Base-by-base conservation (phyloP, 2,888 invertebrate species). In the Athrips mouffetella region DNA sequence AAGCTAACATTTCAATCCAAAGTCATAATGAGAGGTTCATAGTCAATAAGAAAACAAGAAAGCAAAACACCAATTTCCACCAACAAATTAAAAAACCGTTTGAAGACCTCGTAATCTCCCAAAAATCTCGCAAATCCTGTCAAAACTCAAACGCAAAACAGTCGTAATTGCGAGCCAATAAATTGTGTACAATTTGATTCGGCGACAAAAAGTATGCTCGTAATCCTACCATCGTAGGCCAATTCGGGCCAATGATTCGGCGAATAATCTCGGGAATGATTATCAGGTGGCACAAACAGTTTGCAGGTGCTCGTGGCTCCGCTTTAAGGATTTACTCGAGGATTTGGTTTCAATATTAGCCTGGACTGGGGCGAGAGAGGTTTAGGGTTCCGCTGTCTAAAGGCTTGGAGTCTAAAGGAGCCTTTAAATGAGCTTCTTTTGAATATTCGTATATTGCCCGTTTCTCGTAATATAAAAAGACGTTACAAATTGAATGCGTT, bases 321-420 rank as follows among this genome's bases (percentile, higher is more conserved):
- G 89, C 88, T 88, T 88, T 88, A 88, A 89, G 89, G 89, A 78
- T 86, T 89, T 89, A 89, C 76, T 62, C 75, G 83, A 80, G 89
- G 89, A 87, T 89, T 89, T 88, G 89, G 84, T 89, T 89, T 89
- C 89, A 89, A 89, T 89, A 89, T 89, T 87, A 89, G 87, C 79
- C 35, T n/a, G 44, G 72, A 74, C 78, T 78, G 71, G 73, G 71
- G 73, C 77, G 66, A 70, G 69, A 70, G 71, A 69, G 75, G 80
- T 83, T 88, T n/a, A 11, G 39, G 7, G 39, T 39, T 39, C 39
- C 39, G 10, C n/a, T 2, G 15, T 2, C 31, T 11, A 2, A 27
- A n/a, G 27, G 27, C 7, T n/a, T 33, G 13, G 7, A 15, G 33
- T 33, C 15, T 13, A 13, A 13, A 33, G 33, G 33, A 16, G 33